Conservation (phyloP, 2,113 vertebrate species). For the Phylloscopus trochilus region DNA sequence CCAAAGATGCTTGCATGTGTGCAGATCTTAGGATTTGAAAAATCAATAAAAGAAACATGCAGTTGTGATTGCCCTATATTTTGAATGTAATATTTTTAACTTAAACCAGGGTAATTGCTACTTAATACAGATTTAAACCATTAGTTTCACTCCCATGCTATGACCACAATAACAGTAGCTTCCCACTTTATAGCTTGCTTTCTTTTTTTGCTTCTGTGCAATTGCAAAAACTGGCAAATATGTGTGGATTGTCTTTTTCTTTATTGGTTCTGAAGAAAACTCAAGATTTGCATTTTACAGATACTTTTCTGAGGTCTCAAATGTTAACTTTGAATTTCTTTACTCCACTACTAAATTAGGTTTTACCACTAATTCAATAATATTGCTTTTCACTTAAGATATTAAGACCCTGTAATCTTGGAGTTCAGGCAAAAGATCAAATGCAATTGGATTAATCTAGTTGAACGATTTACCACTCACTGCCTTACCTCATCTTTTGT, state of each 20-base stretch:
- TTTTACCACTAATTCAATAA: background rate
- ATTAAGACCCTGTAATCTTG: background rate
- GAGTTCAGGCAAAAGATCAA: background rate
- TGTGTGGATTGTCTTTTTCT: background rate
- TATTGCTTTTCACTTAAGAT: background rate
- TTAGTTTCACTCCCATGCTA: background rate
- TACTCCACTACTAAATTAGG: background rate
- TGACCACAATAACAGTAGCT: background rate
- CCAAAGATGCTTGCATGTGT: background rate
- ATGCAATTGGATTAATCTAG: background rate
- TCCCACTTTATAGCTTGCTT: background rate
- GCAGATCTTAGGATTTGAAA: background rate
- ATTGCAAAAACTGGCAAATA: background rate
- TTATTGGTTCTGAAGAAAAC: background rate
- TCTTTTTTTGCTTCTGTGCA: background rate
- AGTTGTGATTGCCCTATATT: background rate
- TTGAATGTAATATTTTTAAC: constrained; percentile 4
- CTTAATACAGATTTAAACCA: constrained; percentile 1
- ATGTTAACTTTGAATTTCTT: background rate
- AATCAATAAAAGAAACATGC: background rate
- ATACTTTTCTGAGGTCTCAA: background rate
- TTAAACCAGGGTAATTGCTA: constrained; percentile 1
- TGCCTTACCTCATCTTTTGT: background rate
- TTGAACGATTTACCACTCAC: background rate
- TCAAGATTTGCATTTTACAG: background rate